Base-by-base conservation (phyloP, 2,888 invertebrate genomes). In the Linnaemya vulpina region DNA sequence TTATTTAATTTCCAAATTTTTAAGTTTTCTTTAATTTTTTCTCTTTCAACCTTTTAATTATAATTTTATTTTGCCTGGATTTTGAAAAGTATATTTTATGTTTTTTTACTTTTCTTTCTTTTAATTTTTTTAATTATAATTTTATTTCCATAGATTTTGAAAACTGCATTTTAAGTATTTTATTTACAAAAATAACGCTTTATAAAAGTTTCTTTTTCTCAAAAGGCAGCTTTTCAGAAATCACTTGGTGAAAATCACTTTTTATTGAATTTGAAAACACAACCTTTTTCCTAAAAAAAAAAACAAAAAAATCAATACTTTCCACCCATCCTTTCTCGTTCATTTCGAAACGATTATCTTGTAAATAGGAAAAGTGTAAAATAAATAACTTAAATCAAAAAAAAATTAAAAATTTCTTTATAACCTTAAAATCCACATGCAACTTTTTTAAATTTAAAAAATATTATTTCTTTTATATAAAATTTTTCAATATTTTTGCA, bases 291-390 rank as follows among this genome's bases (percentile, higher is more conserved):
- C 22, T 53, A 3, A 9, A 15, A 3, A 30, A 30, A 2, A 30
- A 5, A 30, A 3, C 11, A 43, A 15, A 15, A 10, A 20, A 20
- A 9, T 20, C 10, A 3, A 11, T 53, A 20, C 4, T 30, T 38
- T 60, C 30, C 9, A 1, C 38, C 9, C 22, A 20, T 13, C 55
- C 15, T 65, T 55, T 35, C n/a, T n/a, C 30, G 15, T 67, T 73
- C 8, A 9, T 49, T 35, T 43, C 8, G 2, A n/a, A 55, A 30
- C 43, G 7, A 38, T 53, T 70, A 77, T n/a, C 40, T 51, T 79
- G 78, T 76, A 83, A 83, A 83, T 83, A 83, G 0, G 4, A 49
- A 53, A 43, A 17, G 5, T 25, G 1, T 22, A 25, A 46, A 63
- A 43, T 2, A 51, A 17, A 10, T 49, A 49, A 49, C 7, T 51